These are phyloP conservation scores for Mionectes macconnelli DNA, from an alignment of 2,113 vertebrate species.

Conservation along the genomic window DNA sequence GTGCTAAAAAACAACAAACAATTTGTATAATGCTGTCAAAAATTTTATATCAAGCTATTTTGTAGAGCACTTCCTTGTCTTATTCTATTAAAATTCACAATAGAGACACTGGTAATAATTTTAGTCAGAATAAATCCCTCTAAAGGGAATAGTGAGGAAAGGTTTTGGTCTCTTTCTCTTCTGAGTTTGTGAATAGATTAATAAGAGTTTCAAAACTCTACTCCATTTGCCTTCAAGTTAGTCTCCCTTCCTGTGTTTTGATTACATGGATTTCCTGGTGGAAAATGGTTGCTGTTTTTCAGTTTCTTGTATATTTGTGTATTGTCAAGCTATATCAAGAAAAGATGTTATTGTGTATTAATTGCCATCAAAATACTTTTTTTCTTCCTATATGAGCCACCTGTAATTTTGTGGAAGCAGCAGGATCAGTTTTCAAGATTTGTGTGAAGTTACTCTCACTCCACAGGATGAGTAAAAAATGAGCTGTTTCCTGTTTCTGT, in stretches of 20 bases:
- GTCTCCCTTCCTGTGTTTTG: neutral
- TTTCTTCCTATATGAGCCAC: neutral
- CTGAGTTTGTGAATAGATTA: neutral
- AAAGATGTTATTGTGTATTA: neutral
- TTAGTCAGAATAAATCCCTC: neutral
- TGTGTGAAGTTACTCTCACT: neutral
- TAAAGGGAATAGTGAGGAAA: neutral
- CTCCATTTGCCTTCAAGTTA: neutral
- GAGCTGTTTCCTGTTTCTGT: neutral
- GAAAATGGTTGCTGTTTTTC: neutral
- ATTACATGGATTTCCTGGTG: neutral
- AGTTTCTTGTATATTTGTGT: neutral
- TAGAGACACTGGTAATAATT: neutral
- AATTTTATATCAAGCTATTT: neutral
- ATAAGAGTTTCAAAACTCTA: neutral
- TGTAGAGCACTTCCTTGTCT: neutral
- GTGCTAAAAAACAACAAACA: neutral
- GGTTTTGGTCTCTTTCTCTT: neutral
- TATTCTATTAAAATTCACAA: neutral
- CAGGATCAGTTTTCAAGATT: neutral
- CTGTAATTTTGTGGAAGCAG: neutral
- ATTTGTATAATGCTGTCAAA: neutral
- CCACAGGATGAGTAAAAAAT: neutral
- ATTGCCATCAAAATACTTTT: neutral
- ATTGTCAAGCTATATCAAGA: neutral